Base-by-base conservation (phyloP, 30 jellyfish, hydroid and myxozoan species). In the Pseudorhiza aurosa region DNA sequence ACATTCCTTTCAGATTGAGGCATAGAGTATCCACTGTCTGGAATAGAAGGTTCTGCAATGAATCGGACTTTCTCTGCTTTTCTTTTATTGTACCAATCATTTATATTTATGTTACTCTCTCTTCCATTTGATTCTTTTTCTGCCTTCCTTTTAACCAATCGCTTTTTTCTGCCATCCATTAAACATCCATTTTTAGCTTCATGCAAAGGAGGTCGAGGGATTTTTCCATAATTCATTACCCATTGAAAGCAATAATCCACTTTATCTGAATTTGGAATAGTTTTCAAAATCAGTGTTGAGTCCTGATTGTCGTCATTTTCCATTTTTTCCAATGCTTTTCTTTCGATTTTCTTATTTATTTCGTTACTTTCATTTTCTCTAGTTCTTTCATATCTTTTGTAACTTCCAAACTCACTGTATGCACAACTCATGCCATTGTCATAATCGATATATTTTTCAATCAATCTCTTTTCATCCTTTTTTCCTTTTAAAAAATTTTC, bases 211-310 rank as follows among this genome's bases (percentile, higher is more conserved):
- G 83, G 83, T 22, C 83, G 26, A 7, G 83, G 83, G 10, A 51
- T 30, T 73, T 80, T 40, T 5, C 49, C 19, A 32, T 37, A 62
- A 21, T 49, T 65, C 77, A 80, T 51, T 0, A 80, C 56, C 91
- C 91, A 80, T 33, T 80, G 91, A 55, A 33, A 46, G 36, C 84
- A 63, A 21, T 63, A 80, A n/a, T 80, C 77, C 22, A 32, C 71
- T 28, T 65, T 80, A 46, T 80, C 74, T 14, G 83, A 80, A 45
- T 53, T 29, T 27, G 91, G 91, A n/a, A 80, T 39, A 9, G 82
- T 21, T 12, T 19, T 65, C 56, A 80, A 36, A 25, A 15, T 21
- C 24, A 53, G 12, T 39, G n/a, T 17, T 18, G 31, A 71, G 6
- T 68, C 12, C 19, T 65, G 72, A 31, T 62, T 56, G 14, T 24